Percentiles rank a stretch among this genome's conserved stretches.
phyloP scores from a whole-genome alignment of 2,113 vertebrate genomes.

The Vimba vimba region DNA sequence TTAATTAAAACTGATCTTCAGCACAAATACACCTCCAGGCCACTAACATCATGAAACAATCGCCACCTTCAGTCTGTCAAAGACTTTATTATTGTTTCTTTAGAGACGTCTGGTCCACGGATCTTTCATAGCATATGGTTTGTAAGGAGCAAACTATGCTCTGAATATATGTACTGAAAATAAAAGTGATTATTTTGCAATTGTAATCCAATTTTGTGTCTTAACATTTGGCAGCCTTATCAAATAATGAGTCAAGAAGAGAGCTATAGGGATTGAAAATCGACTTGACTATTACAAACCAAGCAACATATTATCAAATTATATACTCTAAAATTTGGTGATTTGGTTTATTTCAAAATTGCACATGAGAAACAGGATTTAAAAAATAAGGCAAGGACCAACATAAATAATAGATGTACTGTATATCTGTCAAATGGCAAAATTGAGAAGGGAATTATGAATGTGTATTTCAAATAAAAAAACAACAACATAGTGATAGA shows the following conservation, averaged over 20 bases:
- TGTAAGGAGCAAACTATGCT: not conserved
- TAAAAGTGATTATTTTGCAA: not conserved
- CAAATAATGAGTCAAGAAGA: not conserved
- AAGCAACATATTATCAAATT: not conserved
- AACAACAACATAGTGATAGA: too few species aligned
- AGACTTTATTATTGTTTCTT: slow-evolving; percentile 4
- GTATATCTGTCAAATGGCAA: too few species aligned
- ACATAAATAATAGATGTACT: too few species aligned
- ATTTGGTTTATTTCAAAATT: not conserved
- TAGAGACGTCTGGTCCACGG: not conserved
- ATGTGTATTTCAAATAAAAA: too few species aligned
- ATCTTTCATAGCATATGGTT: not conserved
- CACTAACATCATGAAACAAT: slow-evolving; percentile 2
- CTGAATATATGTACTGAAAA: not conserved
- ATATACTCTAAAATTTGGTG: not conserved
- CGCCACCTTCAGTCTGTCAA: not conserved
- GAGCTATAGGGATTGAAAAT: not conserved
- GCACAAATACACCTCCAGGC: slow-evolving; percentile 39
- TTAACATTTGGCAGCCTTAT: not conserved
- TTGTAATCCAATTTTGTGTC: not conserved
- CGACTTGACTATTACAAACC: not conserved
- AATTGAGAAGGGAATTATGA: too few species aligned
- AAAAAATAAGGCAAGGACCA: too few species aligned
- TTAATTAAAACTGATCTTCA: slow-evolving; percentile 58
- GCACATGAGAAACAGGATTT: not conserved